Percentiles rank a stretch among this genome's conserved stretches.
Evolutionary conservation across 2,888 invertebrate genomes (phyloP).

Genomic region (Ophraella communa): DNA sequence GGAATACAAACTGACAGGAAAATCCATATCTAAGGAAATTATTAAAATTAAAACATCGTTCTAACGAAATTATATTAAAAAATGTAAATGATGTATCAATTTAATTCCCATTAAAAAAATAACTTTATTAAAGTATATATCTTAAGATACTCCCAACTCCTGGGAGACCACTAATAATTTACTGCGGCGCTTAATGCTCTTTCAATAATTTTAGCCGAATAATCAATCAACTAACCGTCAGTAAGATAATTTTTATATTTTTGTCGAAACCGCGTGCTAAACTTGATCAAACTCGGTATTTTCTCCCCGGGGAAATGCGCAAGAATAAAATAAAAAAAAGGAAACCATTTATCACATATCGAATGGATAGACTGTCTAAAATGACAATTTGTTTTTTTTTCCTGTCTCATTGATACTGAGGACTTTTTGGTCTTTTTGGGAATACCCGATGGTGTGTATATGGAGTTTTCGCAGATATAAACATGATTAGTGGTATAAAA

Average conservation of each 20-base stretch:
- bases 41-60: not conserved
- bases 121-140: not conserved
- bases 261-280: conserved; percentile 27
- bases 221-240: conserved; percentile 31
- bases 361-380: conserved; percentile 48
- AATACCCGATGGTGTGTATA: conserved; percentile 16
- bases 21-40: too few species aligned
- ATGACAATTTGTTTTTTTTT: conserved; percentile 53
- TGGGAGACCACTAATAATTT: conserved; percentile 6
- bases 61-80: not conserved
- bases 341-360: conserved; percentile 48
- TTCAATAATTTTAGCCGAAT: conserved; percentile 28
- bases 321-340: conserved; percentile 31
- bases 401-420: conserved; percentile 52
- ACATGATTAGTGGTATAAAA: conserved; percentile 16
- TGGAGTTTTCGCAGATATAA: conserved; percentile 22
- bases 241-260: conserved; percentile 33
- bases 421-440: conserved; percentile 24
- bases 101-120: not conserved
- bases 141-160: not conserved
- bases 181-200: conserved; percentile 3
- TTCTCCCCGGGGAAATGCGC: conserved; percentile 18
- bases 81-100: not conserved
- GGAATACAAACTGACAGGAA: too few species aligned
- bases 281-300: conserved; percentile 28